Percentiles rank a stretch among this genome's conserved stretches.
phyloP scores from a whole-genome alignment of 2,888 invertebrate species.

The Platynereis dumerilii region DNA sequence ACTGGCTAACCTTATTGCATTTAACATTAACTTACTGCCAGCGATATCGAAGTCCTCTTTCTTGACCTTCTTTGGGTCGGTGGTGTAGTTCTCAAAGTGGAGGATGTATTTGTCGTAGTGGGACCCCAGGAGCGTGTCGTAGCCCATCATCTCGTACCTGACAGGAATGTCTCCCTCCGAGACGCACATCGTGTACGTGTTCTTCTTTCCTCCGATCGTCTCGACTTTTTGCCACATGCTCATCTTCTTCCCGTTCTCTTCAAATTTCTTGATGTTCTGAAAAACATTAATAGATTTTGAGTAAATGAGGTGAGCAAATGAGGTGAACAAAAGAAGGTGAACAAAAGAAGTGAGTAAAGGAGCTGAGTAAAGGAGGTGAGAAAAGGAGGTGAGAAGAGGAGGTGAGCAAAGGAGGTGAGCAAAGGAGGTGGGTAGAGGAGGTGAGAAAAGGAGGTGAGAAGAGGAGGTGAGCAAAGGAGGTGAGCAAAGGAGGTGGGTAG shows the following conservation, averaged over 20 bases:
- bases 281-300: background rate
- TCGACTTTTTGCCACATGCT: conserved; percentile 80
- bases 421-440: too few species aligned
- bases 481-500: too few species aligned
- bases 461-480: too few species aligned
- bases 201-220: conserved; percentile 78
- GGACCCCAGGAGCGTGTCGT: conserved; percentile 88
- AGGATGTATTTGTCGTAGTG: conserved; percentile 95
- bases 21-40: conserved; percentile 40
- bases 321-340: too few species aligned
- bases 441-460: too few species aligned
- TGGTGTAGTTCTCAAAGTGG: conserved; percentile 74
- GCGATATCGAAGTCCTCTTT: conserved; percentile 44
- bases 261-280: conserved; percentile 46
- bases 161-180: conserved; percentile 66
- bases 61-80: conserved; percentile 29
- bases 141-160: conserved; percentile 92
- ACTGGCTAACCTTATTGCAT: too few species aligned
- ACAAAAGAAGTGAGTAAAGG: too few species aligned
- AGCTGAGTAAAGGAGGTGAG: too few species aligned
- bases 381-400: too few species aligned
- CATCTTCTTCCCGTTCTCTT: conserved; percentile 74
- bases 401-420: too few species aligned
- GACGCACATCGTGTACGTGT: conserved; percentile 89
- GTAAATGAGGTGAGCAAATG: background rate